phyloP scores from a whole-genome alignment of 2,113 vertebrate species.

The Sinocyclocheilus grahami region DNA sequence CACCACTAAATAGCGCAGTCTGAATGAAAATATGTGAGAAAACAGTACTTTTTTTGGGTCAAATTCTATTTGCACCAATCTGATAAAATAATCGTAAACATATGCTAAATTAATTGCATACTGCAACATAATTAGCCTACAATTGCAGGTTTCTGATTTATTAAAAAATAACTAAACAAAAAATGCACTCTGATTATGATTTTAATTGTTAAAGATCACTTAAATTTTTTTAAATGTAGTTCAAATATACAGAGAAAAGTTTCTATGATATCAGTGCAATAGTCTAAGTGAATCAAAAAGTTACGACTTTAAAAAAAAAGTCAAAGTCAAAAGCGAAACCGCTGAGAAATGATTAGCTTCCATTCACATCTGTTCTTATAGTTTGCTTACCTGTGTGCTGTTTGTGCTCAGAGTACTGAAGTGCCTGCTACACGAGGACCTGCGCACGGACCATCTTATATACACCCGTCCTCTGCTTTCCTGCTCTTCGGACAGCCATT shows the following conservation, averaged over 20 bases:
- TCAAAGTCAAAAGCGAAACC: background rate
- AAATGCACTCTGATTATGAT: background rate
- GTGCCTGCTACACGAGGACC: constrained; percentile 55
- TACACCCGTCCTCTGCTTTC: constrained; percentile 56
- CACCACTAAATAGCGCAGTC: background rate
- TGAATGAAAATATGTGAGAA: background rate
- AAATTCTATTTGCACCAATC: background rate
- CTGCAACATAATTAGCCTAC: too few species aligned
- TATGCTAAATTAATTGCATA: too few species aligned
- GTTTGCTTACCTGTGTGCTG: constrained; percentile 65
- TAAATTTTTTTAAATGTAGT: too few species aligned
- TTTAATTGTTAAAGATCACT: too few species aligned
- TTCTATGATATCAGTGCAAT: background rate
- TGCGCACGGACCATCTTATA: constrained; percentile 70
- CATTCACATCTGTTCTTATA: background rate
- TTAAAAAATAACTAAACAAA: too few species aligned
- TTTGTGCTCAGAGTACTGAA: constrained; percentile 52
- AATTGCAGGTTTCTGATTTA: background rate
- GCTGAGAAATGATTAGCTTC: too few species aligned
- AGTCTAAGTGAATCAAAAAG: background rate
- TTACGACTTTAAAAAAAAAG: too few species aligned
- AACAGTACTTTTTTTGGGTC: background rate
- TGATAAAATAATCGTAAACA: background rate
- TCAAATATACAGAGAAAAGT: background rate
- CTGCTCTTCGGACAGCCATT: constrained; percentile 32